phyloP scores from a whole-genome alignment of 2,797 vertebrate species.

The Gastrophryne carolinensis region DNA sequence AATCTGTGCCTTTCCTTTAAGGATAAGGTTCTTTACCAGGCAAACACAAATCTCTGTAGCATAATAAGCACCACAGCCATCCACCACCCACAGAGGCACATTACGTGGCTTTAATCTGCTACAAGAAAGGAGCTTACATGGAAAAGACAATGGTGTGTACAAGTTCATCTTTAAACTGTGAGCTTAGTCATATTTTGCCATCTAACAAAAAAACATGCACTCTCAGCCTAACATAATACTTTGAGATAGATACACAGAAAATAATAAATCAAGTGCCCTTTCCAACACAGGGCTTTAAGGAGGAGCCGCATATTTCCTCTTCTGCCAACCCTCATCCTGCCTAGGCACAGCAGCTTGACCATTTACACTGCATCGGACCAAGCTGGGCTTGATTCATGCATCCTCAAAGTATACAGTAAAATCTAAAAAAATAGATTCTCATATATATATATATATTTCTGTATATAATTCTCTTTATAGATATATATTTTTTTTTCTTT shows the following conservation, averaged over 20 bases:
- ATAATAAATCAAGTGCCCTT: conserved; percentile 30
- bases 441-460: conserved; percentile 74
- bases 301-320: background rate
- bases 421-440: conserved; percentile 78
- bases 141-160: conserved; percentile 2
- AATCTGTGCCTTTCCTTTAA: background rate
- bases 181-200: background rate
- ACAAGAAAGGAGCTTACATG: background rate
- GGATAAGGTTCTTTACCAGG: background rate
- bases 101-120: too few species aligned
- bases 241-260: conserved; percentile 2
- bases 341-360: conserved; percentile 16
- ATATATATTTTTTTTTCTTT: conserved; percentile 62
- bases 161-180: conserved; percentile 1
- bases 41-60: background rate
- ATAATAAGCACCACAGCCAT: background rate
- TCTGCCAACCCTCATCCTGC: conserved; percentile 1
- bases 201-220: background rate
- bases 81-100: background rate
- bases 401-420: conserved; percentile 71
- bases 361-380: conserved; percentile 25
- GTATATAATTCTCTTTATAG: conserved; percentile 64
- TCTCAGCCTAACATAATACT: conserved; percentile 15
- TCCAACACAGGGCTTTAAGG: conserved; percentile 1
- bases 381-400: conserved; percentile 65